A percentile compares a stretch with the other conserved stretches of the same genome.
Conservation (phyloP, 2,888 invertebrate genomes). For the Gryllus longicercus region DNA sequence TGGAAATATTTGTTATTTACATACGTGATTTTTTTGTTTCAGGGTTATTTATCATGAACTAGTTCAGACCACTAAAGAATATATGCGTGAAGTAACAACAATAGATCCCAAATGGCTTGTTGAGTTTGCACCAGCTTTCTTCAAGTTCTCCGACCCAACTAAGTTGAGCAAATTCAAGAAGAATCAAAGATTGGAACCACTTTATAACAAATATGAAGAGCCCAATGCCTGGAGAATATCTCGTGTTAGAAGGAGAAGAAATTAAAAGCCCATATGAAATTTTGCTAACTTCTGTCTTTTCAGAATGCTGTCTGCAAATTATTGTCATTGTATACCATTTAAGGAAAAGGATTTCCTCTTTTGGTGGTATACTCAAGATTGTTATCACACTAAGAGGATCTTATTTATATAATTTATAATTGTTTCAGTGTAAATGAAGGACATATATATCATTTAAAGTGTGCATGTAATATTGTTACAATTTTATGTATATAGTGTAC, state of each 20-base stretch:
- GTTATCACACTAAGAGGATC: too few species aligned
- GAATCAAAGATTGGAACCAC: slow-evolving; percentile 94
- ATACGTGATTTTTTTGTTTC: slow-evolving; percentile 39
- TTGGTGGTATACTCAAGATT: too few species aligned
- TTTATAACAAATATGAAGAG: slow-evolving; percentile 98
- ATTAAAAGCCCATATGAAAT: slow-evolving; percentile 54
- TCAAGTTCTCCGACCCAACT: slow-evolving; percentile 97
- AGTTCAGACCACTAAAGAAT: slow-evolving; percentile 97
- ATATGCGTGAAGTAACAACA: slow-evolving; percentile 97
- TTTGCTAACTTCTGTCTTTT: too few species aligned
- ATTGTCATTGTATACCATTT: too few species aligned
- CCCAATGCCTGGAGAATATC: slow-evolving; percentile 99
- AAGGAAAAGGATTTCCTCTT: too few species aligned
- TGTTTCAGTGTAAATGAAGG: too few species aligned
- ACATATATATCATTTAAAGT: too few species aligned
- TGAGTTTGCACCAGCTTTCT: slow-evolving; percentile 98
- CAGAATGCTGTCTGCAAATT: too few species aligned
- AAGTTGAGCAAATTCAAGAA: slow-evolving; percentile 98
- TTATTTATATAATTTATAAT: too few species aligned
- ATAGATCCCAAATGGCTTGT: slow-evolving; percentile 98
- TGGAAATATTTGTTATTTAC: too few species aligned
- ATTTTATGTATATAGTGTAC: too few species aligned
- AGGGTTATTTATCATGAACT: slow-evolving; percentile 98
- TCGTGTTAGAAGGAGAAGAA: slow-evolving; percentile 78
- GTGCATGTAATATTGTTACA: too few species aligned